Percentiles rank a stretch among this genome's conserved stretches.
Conservation (phyloP, 1,140 invertebrate genomes). For the Tribolium madens region DNA sequence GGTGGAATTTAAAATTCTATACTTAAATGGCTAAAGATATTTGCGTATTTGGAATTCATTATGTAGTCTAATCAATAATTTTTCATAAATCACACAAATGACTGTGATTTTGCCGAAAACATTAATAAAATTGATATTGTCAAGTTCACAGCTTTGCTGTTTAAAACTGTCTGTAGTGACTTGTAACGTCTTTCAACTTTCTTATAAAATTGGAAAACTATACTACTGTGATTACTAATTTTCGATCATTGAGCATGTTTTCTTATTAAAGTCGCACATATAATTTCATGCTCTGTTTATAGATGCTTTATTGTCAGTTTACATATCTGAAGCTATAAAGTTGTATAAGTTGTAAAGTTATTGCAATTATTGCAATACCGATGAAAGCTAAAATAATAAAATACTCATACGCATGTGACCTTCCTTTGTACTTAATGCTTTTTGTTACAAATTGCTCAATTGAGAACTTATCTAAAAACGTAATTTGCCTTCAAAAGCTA, state of each 20-base stretch:
- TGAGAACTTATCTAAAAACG: background rate
- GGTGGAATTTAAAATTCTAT: background rate
- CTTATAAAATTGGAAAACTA: too few species aligned
- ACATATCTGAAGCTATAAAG: background rate
- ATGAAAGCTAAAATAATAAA: background rate
- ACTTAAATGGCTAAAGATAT: constrained; percentile 6
- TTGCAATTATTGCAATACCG: background rate
- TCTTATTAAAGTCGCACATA: too few species aligned
- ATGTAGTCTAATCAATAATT: background rate
- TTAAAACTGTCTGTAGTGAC: too few species aligned
- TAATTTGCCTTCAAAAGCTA: background rate
- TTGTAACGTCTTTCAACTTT: too few species aligned
- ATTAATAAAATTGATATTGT: too few species aligned
- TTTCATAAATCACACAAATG: background rate
- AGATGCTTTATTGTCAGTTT: background rate
- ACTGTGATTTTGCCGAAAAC: too few species aligned
- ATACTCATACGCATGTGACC: background rate
- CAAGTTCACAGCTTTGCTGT: too few species aligned
- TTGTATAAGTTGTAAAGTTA: background rate
- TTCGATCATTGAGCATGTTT: too few species aligned
- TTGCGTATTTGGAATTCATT: constrained; percentile 9
- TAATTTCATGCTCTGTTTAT: background rate
- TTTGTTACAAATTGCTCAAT: background rate
- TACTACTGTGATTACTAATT: too few species aligned
- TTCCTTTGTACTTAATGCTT: background rate